These are phyloP conservation scores for Eulemur coronatus DNA, from an alignment of 2,797 vertebrate species.

Conservation along the genomic window DNA sequence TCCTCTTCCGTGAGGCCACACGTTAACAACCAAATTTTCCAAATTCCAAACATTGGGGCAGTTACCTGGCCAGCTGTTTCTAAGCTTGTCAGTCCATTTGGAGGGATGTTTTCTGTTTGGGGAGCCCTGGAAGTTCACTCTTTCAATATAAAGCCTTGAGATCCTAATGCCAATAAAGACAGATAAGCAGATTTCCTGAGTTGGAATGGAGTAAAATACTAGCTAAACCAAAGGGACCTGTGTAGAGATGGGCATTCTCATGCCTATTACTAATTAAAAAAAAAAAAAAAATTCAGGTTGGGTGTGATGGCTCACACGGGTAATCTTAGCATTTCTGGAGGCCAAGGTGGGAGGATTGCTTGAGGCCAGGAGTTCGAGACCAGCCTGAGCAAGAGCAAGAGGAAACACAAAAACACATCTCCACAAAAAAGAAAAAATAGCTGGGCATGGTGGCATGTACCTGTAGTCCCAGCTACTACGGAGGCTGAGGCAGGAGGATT, in stretches of 20 bases:
- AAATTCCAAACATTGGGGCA: neutral
- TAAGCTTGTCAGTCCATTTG: neutral
- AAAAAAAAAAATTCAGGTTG: neutral
- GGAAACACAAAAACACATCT: too few species aligned
- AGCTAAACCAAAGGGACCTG: neutral
- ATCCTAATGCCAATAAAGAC: neutral
- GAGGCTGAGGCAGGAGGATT: too few species aligned
- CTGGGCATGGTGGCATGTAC: too few species aligned
- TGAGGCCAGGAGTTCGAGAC: too few species aligned
- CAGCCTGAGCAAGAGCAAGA: too few species aligned
- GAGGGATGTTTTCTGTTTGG: neutral
- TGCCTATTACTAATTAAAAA: neutral
- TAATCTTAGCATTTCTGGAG: too few species aligned
- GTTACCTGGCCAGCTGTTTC: neutral
- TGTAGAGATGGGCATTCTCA: neutral
- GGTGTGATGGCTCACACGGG: too few species aligned
- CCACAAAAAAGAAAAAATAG: too few species aligned
- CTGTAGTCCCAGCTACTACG: too few species aligned
- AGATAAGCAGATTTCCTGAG: neutral
- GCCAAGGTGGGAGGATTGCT: too few species aligned
- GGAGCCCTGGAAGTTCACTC: neutral
- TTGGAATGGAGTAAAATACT: neutral
- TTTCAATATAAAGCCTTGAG: neutral
- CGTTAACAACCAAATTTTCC: neutral
- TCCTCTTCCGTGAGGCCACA: neutral